Percentiles rank a stretch among this genome's conserved stretches.
Evolutionary conservation across 1,140 invertebrate genomes (phyloP).

Genomic region (Lordiphosa clarofinis): DNA sequence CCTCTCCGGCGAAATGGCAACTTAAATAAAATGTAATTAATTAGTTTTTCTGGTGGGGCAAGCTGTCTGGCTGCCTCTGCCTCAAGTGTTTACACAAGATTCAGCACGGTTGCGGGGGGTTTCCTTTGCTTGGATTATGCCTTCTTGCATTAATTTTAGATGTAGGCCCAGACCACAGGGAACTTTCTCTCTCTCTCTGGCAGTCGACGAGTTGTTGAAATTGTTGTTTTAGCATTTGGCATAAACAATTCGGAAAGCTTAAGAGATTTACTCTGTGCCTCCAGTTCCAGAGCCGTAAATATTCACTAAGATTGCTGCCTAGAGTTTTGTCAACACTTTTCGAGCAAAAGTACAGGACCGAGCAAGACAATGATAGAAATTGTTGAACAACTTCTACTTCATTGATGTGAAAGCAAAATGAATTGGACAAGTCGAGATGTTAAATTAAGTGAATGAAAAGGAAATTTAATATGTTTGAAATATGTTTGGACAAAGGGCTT

Average conservation of each 20-base stretch:
- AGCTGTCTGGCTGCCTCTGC: constrained; percentile 1
- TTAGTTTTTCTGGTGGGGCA: constrained; percentile 30
- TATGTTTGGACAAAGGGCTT: no score
- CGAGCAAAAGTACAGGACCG: no score
- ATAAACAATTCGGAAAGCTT: constrained; percentile 23
- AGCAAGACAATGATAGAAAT: no score
- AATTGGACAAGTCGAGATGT: no score
- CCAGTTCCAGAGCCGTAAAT: no score
- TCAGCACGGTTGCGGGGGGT: neutral
- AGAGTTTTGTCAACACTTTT: no score
- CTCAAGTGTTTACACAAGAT: constrained; percentile 21
- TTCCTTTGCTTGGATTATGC: constrained; percentile 6
- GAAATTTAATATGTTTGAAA: no score
- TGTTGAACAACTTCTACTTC: no score
- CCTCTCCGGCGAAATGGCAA: constrained; percentile 19
- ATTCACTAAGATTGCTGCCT: no score
- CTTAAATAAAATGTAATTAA: constrained; percentile 67
- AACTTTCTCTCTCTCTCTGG: neutral
- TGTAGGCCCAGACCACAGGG: constrained; percentile 8
- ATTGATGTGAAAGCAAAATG: no score
- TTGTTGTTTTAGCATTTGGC: neutral
- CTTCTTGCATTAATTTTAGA: constrained; percentile 38
- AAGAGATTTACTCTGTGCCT: constrained; percentile 1
- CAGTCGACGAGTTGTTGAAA: no score
- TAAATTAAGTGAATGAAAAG: no score